Evolutionary conservation across 2,113 vertebrate species (phyloP).

Genomic region (Anhinga anhinga): DNA sequence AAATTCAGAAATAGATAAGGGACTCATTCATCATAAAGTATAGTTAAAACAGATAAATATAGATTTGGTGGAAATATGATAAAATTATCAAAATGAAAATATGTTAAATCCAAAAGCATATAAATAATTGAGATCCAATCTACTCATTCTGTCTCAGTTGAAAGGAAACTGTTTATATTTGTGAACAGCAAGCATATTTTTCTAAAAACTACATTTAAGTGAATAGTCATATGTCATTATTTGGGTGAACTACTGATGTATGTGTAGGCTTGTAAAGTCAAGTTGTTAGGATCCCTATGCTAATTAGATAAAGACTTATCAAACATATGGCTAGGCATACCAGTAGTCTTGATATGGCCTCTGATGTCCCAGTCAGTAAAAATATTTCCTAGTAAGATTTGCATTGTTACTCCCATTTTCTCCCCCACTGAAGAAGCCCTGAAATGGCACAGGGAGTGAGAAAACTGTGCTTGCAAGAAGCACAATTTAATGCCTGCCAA

Average conservation of each 20-base stretch:
- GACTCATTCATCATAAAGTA: not conserved
- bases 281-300: not conserved
- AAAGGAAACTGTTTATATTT: not conserved
- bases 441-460: not conserved
- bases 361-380: not conserved
- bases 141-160: not conserved
- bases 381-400: not conserved
- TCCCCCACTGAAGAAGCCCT: not conserved
- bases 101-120: not conserved
- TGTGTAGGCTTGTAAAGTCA: not conserved
- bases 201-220: not conserved
- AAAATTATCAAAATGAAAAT: not conserved
- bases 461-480: not conserved
- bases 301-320: not conserved
- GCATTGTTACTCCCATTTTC: not conserved
- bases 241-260: not conserved
- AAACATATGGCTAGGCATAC: not conserved
- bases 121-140: not conserved
- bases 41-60: not conserved
- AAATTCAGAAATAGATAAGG: not conserved
- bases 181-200: not conserved
- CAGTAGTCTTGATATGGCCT: not conserved
- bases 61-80: not conserved
- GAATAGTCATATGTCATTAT: not conserved
- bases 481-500: not conserved